phyloP scores from a whole-genome alignment of 1,140 invertebrate genomes.

The Pseudomyrmex cubaensis region DNA sequence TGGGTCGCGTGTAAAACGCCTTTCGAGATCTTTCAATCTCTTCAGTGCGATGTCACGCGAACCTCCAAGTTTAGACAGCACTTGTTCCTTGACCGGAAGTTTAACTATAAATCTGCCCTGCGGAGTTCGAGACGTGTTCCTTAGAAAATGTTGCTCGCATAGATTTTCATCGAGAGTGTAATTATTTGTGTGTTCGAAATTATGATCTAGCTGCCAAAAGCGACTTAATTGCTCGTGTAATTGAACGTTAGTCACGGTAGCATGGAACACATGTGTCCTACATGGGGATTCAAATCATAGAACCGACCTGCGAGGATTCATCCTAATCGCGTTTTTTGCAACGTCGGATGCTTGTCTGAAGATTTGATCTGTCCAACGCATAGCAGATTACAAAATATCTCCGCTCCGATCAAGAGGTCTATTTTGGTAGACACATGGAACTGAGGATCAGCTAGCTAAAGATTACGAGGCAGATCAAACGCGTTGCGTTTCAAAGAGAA shows the following conservation, averaged over 20 bases:
- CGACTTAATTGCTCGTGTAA: not conserved
- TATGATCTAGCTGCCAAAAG: not conserved
- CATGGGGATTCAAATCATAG: not conserved
- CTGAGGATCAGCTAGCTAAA: constrained; percentile 60
- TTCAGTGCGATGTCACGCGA: not conserved
- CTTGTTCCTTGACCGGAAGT: not conserved
- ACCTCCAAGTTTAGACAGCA: not conserved
- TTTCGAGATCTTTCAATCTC: not conserved
- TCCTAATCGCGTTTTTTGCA: constrained; percentile 45
- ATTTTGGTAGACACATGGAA: constrained; percentile 64
- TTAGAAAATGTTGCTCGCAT: not conserved
- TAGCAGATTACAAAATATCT: constrained; percentile 71
- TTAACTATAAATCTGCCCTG: not conserved
- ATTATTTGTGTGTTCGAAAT: fast-evolving
- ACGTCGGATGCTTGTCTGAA: constrained; percentile 45
- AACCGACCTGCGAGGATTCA: not conserved
- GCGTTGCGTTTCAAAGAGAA: not conserved
- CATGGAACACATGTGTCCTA: not conserved
- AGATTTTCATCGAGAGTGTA: not conserved
- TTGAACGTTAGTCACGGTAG: not conserved
- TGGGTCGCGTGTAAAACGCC: not conserved
- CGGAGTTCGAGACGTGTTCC: not conserved
- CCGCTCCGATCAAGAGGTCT: constrained; percentile 49
- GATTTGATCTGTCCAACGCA: constrained; percentile 72
- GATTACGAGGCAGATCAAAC: constrained; percentile 28